These are phyloP conservation scores for Panulirus ornatus DNA, from an alignment of 1,140 invertebrate genomes.

Conservation along the genomic window DNA sequence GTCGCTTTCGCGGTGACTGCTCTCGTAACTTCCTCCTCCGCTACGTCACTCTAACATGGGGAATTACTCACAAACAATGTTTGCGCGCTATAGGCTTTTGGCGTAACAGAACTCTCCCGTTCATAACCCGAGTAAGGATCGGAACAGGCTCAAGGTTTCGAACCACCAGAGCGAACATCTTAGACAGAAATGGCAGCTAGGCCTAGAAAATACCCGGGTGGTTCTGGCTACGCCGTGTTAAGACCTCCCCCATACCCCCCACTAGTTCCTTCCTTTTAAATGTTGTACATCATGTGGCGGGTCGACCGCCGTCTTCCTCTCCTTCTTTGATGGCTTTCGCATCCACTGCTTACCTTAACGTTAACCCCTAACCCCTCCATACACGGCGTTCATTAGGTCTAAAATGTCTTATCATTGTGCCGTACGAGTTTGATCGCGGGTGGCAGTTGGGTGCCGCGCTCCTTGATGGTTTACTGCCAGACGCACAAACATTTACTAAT, in stretches of 20 bases:
- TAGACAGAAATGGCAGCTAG: background rate
- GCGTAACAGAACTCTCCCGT: background rate
- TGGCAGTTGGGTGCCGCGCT: background rate
- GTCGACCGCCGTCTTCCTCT: too few species aligned
- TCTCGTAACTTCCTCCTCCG: background rate
- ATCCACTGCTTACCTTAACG: too few species aligned
- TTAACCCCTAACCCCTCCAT: too few species aligned
- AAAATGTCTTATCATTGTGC: background rate
- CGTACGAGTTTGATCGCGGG: background rate
- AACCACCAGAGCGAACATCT: background rate
- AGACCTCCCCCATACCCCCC: too few species aligned
- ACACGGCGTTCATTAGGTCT: background rate
- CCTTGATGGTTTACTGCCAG: background rate
- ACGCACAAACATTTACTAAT: slow-evolving; percentile 9
- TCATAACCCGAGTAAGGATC: background rate
- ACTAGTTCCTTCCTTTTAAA: background rate
- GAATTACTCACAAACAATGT: background rate
- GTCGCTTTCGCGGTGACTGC: background rate
- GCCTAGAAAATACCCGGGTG: background rate
- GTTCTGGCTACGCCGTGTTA: background rate
- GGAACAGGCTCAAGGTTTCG: background rate
- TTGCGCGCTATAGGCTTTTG: background rate
- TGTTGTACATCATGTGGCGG: slow-evolving; percentile 8
- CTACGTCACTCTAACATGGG: background rate
- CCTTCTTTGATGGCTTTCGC: too few species aligned